Conservation (phyloP, 2,797 vertebrate species). For the Acridotheres tristis region DNA sequence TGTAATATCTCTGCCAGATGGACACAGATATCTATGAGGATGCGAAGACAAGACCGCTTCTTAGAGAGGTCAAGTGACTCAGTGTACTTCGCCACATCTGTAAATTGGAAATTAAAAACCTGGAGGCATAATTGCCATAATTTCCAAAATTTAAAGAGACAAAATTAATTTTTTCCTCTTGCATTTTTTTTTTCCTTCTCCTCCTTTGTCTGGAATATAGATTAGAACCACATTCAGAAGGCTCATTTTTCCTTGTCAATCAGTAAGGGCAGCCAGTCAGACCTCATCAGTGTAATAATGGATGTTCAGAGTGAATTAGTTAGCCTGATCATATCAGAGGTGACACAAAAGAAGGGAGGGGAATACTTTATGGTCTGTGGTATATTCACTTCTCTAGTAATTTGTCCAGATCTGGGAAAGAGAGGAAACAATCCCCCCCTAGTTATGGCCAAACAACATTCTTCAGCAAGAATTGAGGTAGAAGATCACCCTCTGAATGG, state of each 20-base stretch:
- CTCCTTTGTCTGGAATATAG: constrained; percentile 29
- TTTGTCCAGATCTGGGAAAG: constrained; percentile 27
- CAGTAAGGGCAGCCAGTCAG: constrained; percentile 64
- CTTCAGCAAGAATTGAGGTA: not conserved
- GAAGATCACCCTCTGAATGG: not conserved
- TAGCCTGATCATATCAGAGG: constrained; percentile 47
- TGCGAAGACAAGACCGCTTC: constrained; percentile 18
- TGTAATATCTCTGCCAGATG: constrained; percentile 57
- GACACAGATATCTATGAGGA: constrained; percentile 52
- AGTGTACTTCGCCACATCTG: constrained; percentile 29
- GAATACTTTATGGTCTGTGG: constrained; percentile 26
- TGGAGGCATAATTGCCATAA: not conserved
- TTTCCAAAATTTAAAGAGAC: constrained; percentile 46
- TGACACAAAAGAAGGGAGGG: constrained; percentile 28
- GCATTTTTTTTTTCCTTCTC: fast-evolving
- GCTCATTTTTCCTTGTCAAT: constrained; percentile 69
- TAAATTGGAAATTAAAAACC: constrained; percentile 57
- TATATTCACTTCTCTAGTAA: not conserved
- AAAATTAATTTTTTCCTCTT: constrained; percentile 23
- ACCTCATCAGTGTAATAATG: constrained; percentile 69
- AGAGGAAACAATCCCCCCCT: not conserved
- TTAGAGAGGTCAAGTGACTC: constrained; percentile 40
- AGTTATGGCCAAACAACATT: not conserved
- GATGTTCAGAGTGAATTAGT: constrained; percentile 62
- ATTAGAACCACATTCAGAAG: constrained; percentile 44